Evolutionary conservation across 2,113 vertebrate species (phyloP), one percentile per base, ranked within the genome.

Genomic region (Arizona elegans): DNA sequence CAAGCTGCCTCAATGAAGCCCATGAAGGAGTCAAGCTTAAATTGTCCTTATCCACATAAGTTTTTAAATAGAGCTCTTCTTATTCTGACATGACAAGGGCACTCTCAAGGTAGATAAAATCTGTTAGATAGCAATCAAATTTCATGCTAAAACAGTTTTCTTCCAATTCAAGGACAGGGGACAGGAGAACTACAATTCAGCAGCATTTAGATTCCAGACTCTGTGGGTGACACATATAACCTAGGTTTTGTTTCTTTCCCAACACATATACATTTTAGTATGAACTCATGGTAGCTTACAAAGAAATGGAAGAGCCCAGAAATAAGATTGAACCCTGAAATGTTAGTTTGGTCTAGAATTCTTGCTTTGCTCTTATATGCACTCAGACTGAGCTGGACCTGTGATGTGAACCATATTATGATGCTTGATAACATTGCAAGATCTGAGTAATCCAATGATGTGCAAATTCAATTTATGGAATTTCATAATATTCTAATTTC

Each of bases 401-500:
- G 6, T 53, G n/a, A 24, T 12, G 29, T 54, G n/a, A 47, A 24
- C 6, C 52, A 24, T n/a, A 81, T 24, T 26, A 24, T 29, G 3
- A n/a, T 21, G 6, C 17, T 50, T 86, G 43, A 56, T 21, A 70
- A 33, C 24, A 50, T 11, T 21, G 3, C 43, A 70, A 85, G 47
- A 24, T 13, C 26, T 90, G 88, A 90, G 12, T 38, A 53, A 93
- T 53, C 6, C n/a, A 59, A 33, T 26, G 21, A 29, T 52, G 13
- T 93, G 19, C 90, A 43, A 90, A 93, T 23, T 65, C 90, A 12
- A 19, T 23, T 53, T 62, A 92, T 75, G n/a, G 59, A 93, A 54
- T 0, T 17, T 52, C 59, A n/a, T 62, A 29, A 33, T 94, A 23
- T 10, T 91, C 19, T 47, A 3, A 1, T 0, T 3, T 2, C 0